Conservation (phyloP, 2,888 invertebrate genomes). For the Autographa pulchrina region DNA sequence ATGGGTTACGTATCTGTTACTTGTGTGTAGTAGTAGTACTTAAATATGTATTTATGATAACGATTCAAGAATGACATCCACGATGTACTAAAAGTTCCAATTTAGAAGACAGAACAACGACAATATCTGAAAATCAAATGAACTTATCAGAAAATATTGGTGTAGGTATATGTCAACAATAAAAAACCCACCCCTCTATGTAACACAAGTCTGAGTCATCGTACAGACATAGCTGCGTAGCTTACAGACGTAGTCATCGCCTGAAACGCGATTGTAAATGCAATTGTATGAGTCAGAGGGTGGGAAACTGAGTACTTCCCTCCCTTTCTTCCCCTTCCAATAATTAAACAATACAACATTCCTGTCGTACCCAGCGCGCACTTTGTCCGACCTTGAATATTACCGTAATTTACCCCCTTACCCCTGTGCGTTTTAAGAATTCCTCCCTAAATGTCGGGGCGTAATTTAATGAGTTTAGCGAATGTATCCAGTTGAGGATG, state of each 20-base stretch:
- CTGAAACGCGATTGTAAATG: constrained; percentile 60
- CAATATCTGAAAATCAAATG: constrained; percentile 1
- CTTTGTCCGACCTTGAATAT: constrained; percentile 74
- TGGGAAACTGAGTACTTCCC: constrained; percentile 36
- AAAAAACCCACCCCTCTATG: constrained; percentile 1
- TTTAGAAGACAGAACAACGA: not conserved
- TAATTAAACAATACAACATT: constrained; percentile 73
- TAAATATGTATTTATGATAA: not conserved
- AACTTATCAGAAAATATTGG: constrained; percentile 4
- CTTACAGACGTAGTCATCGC: constrained; percentile 58
- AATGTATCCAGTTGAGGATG: constrained; percentile 63
- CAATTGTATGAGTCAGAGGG: constrained; percentile 68
- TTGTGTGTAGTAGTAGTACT: not conserved
- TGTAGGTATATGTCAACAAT: constrained; percentile 1
- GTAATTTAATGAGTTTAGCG: constrained; percentile 70
- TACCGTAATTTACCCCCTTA: constrained; percentile 64
- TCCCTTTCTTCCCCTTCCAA: constrained; percentile 45
- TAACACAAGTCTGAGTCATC: constrained; percentile 23
- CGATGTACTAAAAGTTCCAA: not conserved
- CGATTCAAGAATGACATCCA: not conserved
- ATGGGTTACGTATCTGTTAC: not conserved
- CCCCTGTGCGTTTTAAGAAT: constrained; percentile 69
- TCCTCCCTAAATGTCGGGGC: constrained; percentile 67
- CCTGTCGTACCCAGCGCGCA: constrained; percentile 58
- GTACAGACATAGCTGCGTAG: constrained; percentile 28